Evolutionary conservation across 2,888 invertebrate species (phyloP).

Genomic region (Malacosoma neustria): DNA sequence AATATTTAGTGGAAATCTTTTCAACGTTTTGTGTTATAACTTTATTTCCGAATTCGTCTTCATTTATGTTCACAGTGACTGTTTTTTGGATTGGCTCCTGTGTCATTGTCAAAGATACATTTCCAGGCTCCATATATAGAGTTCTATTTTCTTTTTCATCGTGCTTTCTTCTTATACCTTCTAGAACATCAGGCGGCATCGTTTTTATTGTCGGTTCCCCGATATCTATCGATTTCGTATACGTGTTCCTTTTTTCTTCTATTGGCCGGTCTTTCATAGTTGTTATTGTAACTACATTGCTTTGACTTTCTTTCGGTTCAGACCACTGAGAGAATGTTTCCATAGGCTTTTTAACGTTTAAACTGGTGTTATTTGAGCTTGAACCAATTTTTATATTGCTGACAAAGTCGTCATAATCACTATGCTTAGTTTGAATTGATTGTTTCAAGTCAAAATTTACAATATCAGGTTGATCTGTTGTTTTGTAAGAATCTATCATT

Average conservation of each 20-base stretch:
- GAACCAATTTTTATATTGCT: constrained; percentile 67
- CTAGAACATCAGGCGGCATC: constrained; percentile 61
- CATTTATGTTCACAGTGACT: constrained; percentile 64
- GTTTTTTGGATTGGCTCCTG: constrained; percentile 67
- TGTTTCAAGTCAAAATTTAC: constrained; percentile 65
- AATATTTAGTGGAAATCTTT: constrained; percentile 55
- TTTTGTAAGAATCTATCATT: constrained; percentile 57
- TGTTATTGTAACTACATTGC: constrained; percentile 63
- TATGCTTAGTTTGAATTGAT: constrained; percentile 36
- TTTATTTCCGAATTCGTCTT: constrained; percentile 68
- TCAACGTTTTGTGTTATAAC: constrained; percentile 66
- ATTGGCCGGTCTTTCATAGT: constrained; percentile 46
- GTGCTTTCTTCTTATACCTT: constrained; percentile 48
- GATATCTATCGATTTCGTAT: constrained; percentile 69
- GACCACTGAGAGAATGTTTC: constrained; percentile 49
- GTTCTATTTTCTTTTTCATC: constrained; percentile 53
- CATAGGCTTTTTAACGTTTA: constrained; percentile 45
- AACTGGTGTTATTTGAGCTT: constrained; percentile 43
- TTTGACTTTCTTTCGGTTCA: constrained; percentile 39
- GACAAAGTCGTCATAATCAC: constrained; percentile 60
- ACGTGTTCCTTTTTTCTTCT: constrained; percentile 48
- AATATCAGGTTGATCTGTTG: constrained; percentile 62
- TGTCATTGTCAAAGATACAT: constrained; percentile 58
- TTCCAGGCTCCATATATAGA: constrained; percentile 62
- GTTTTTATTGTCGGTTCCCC: constrained; percentile 51